phyloP scores from a whole-genome alignment of 2,113 vertebrate species.

The Entomyzon cyanotis region DNA sequence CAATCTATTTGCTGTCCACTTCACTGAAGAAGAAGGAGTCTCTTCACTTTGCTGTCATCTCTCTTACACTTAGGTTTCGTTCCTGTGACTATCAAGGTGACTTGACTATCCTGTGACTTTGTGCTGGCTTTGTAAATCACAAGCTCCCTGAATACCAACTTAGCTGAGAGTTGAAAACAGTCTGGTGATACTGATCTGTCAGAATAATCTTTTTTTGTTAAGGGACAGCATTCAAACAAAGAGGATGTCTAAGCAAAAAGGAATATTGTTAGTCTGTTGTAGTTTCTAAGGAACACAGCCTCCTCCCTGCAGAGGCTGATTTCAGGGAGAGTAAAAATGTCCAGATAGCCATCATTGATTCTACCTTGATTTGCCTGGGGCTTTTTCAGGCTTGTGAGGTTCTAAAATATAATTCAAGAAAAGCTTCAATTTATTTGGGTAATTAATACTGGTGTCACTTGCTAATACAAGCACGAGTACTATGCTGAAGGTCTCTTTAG shows the following conservation, averaged over 20 bases:
- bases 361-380: background rate
- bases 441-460: background rate
- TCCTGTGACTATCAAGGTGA: background rate
- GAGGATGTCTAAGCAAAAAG: background rate
- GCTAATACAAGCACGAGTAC: background rate
- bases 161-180: background rate
- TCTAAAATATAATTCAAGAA: background rate
- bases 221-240: background rate
- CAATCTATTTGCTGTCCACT: background rate
- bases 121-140: background rate
- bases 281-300: background rate
- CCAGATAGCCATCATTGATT: background rate
- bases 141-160: background rate
- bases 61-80: background rate
- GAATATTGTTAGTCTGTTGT: background rate
- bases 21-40: background rate
- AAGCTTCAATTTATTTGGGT: background rate
- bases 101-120: too few relatives aligned
- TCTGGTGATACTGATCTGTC: background rate
- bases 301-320: background rate
- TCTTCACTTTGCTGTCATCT: background rate
- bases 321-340: background rate
- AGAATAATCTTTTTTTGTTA: background rate
- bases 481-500: background rate
- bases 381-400: background rate